These are phyloP conservation scores for Drosophila subpulchrella DNA, from an alignment of 1,140 invertebrate species.

Conservation along the genomic window DNA sequence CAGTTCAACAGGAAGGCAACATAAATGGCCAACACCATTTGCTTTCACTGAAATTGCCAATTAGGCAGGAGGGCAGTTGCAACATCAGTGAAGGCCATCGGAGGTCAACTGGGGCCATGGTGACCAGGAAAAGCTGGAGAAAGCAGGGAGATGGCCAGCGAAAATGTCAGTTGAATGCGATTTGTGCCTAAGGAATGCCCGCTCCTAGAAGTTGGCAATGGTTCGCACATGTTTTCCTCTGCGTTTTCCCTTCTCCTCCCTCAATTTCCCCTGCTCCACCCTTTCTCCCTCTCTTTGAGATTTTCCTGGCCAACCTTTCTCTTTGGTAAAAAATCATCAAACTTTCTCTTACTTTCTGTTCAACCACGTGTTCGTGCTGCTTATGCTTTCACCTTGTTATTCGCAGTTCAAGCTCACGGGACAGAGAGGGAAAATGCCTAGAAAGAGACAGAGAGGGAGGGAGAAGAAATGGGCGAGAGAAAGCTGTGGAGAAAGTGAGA, in stretches of 20 bases:
- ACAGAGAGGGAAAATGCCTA: conserved; percentile 1
- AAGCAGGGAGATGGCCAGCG: conserved; percentile 7
- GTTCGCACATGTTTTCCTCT: conserved; percentile 30
- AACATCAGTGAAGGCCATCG: conserved; percentile 25
- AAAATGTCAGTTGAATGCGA: conserved; percentile 30
- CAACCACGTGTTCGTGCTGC: conserved; percentile 66
- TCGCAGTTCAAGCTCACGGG: conserved; percentile 45
- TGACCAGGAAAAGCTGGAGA: conserved; percentile 4
- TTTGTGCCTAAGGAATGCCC: conserved; percentile 27
- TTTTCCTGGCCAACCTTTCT: background rate
- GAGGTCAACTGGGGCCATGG: conserved; percentile 38
- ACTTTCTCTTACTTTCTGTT: conserved; percentile 16
- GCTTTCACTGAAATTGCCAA: conserved; percentile 47
- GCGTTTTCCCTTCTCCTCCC: background rate
- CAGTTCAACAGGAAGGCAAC: conserved; percentile 29
- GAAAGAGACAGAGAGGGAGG: conserved; percentile 5
- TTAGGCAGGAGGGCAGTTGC: conserved; percentile 34
- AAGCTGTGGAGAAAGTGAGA: background rate
- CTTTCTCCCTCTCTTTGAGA: conserved; percentile 1
- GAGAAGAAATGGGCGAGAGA: background rate
- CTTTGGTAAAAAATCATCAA: conserved; percentile 27
- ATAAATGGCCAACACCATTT: conserved; percentile 20
- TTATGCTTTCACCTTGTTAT: conserved; percentile 68
- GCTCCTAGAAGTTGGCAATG: background rate
- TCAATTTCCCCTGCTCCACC: background rate